Evolutionary conservation across 2,797 vertebrate genomes (phyloP).

Genomic region (Discoglossus pictus): DNA sequence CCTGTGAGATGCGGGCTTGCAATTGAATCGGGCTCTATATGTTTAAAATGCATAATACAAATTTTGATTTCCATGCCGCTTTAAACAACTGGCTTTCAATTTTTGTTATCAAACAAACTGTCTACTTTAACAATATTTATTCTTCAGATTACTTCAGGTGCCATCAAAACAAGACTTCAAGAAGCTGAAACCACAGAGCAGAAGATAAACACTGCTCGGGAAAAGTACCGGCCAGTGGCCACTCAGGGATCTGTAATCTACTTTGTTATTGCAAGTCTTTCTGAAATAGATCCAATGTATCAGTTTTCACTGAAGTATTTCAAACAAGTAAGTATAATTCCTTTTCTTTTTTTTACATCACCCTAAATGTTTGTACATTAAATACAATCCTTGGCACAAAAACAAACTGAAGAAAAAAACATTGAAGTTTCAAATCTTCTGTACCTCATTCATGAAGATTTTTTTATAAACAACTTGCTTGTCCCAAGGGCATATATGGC

Average conservation of each 20-base stretch:
- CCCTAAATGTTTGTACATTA: too few relatives aligned
- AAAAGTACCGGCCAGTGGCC: slow-evolving; percentile 76
- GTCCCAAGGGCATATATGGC: too few relatives aligned
- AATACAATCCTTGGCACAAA: too few relatives aligned
- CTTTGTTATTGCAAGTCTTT: slow-evolving; percentile 79
- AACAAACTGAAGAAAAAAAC: too few relatives aligned
- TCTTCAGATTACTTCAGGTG: slow-evolving; percentile 73
- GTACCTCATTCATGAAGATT: too few relatives aligned
- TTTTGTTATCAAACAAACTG: neutral
- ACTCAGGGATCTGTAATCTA: slow-evolving; percentile 77
- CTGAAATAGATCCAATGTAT: slow-evolving; percentile 83
- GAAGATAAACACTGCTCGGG: slow-evolving; percentile 73
- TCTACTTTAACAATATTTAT: too few relatives aligned
- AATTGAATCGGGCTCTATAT: too few relatives aligned
- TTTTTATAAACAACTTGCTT: too few relatives aligned
- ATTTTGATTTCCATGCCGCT: too few relatives aligned
- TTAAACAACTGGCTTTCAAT: too few relatives aligned
- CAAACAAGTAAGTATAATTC: slow-evolving; percentile 68
- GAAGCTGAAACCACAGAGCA: slow-evolving; percentile 76
- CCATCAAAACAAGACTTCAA: slow-evolving; percentile 73
- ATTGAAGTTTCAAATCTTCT: too few relatives aligned
- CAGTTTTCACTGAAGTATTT: slow-evolving; percentile 87
- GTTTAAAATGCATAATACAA: too few relatives aligned
- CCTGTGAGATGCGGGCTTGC: neutral
- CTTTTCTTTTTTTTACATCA: slow-evolving; percentile 11